Evolutionary conservation across 1,140 invertebrate species (phyloP).

Genomic region (Teleopsis dalmanni): DNA sequence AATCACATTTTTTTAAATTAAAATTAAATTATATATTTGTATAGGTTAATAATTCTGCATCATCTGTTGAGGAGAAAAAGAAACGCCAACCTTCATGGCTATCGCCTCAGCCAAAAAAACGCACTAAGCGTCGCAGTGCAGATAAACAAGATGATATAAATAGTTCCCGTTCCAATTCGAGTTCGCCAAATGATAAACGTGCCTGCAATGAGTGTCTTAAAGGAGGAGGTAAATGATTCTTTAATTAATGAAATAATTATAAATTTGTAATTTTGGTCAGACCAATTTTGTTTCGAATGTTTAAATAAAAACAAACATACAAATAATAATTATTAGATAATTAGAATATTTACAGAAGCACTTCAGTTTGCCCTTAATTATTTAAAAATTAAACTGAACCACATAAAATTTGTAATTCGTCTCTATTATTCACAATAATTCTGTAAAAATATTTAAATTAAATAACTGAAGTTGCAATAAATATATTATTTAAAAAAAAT

Average conservation of each 20-base stretch:
- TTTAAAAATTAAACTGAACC: too few species aligned
- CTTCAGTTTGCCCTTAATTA: too few species aligned
- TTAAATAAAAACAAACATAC: too few species aligned
- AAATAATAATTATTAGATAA: too few species aligned
- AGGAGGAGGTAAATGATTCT: not conserved
- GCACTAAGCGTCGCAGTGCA: conserved; percentile 6
- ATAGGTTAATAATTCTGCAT: not conserved
- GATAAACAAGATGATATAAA: conserved; percentile 6
- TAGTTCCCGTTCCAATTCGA: conserved; percentile 12
- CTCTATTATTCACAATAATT: too few species aligned
- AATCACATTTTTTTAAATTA: not conserved
- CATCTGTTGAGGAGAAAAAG: not conserved
- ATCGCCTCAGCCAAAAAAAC: conserved; percentile 13
- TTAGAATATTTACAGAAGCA: too few species aligned
- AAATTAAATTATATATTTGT: not conserved
- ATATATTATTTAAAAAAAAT: too few species aligned
- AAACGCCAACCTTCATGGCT: conserved; percentile 10
- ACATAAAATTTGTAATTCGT: too few species aligned
- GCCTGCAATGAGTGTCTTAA: conserved; percentile 16
- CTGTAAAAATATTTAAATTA: too few species aligned
- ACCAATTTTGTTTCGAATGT: too few species aligned
- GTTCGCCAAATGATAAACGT: conserved; percentile 16
- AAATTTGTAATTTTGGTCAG: too few species aligned
- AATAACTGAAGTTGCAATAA: too few species aligned
- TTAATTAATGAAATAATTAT: not conserved